Conservation (phyloP, 2,888 invertebrate species). For the Keiferia lycopersicella region DNA sequence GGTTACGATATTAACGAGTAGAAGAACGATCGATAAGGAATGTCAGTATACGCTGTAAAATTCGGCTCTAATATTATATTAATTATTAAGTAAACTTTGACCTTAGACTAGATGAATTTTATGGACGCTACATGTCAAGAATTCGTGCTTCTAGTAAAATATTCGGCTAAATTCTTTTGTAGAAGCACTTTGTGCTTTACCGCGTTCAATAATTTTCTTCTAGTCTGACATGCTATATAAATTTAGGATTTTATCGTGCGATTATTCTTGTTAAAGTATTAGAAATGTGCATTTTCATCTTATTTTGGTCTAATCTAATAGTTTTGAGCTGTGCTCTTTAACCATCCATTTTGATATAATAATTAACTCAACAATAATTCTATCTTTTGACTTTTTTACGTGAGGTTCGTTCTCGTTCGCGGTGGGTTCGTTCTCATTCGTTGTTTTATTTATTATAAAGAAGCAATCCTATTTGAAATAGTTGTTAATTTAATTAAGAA, state of each 20-base stretch:
- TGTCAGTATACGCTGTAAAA: slow-evolving; percentile 65
- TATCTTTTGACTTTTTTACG: neutral
- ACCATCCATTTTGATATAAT: slow-evolving; percentile 1
- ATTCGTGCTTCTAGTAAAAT: neutral
- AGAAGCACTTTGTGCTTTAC: too few species aligned
- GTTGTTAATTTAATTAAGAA: neutral
- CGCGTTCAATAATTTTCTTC: neutral
- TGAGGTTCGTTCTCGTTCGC: too few species aligned
- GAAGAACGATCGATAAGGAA: slow-evolving; percentile 33
- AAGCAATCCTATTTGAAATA: neutral
- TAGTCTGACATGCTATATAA: slow-evolving; percentile 16
- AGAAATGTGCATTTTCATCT: slow-evolving; percentile 19
- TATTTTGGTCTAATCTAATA: neutral
- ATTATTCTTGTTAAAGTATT: slow-evolving; percentile 8
- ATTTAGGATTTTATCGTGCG: slow-evolving; percentile 12
- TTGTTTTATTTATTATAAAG: too few species aligned
- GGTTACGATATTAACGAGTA: slow-evolving; percentile 4
- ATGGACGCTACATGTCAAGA: neutral
- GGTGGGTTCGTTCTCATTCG: too few species aligned
- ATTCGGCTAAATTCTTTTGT: too few species aligned
- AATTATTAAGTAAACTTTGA: slow-evolving; percentile 30
- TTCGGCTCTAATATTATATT: slow-evolving; percentile 42
- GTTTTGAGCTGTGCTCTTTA: slow-evolving; percentile 21
- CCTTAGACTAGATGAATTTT: neutral
- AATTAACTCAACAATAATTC: neutral